Base-by-base conservation (phyloP, 2,797 vertebrate genomes). In the Otolemur crassicaudatus region DNA sequence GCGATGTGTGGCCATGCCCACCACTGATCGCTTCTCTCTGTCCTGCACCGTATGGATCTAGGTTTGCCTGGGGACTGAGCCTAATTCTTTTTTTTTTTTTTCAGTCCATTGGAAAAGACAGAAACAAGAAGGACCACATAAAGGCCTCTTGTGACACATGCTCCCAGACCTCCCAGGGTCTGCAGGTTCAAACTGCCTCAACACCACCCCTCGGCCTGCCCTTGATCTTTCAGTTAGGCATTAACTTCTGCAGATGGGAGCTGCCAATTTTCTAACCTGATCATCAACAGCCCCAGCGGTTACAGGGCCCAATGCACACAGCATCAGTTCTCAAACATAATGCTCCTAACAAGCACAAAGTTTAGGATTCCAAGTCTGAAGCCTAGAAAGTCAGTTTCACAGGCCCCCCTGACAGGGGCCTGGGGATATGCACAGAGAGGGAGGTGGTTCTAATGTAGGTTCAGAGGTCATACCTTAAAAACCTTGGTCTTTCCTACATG, bases 1-100 rank as follows among this genome's bases (percentile, higher is more conserved):
- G 19, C 67, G 7, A n/a, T 0, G 25, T 9, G 46, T 25, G 70
- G 49, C 75, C 19, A 0, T 29, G 43, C 72, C 87, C 80, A 79
- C 40, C 56, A 65, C 67, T 27, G 58, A 63, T 31, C 73, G 93
- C 70, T 37, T 87, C 77, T 72, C 7, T n/a, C 16, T n/a, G 60
- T 80, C 65, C 76, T 23, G 27, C 11, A 9, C 40, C 19, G 53
- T 53, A 73, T 23, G 65, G 67, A 81, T 60, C 46, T 60, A 65
- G 43, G 29, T 37, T 87, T 83, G 53, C 70, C 82, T 14, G 60
- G 79, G 53, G 73, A 31, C 69, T 0, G 3, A 3, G 94, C 65
- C 90, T 75, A 73, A 37, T 61, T 40, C 77, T 65, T 83, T 91
- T 91, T 53, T 49, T 40, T 65, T 83, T 91, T 91, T 76, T 70